Percentiles rank a stretch among this genome's conserved stretches.
phyloP scores from a whole-genome alignment of 2,113 vertebrate genomes.

The Eulemur macaco region DNA sequence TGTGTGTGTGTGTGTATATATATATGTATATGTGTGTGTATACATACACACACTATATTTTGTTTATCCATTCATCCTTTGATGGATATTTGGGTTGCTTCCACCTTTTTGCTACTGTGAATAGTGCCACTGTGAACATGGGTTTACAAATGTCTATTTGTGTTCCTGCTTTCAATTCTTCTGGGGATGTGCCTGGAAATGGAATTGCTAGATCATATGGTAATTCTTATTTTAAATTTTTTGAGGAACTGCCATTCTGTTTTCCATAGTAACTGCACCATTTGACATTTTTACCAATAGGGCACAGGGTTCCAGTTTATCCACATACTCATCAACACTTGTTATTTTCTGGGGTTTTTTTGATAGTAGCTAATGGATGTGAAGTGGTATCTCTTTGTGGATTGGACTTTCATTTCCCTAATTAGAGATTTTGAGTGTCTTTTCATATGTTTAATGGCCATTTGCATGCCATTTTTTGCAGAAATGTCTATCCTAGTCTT shows the following conservation, averaged over 20 bases:
- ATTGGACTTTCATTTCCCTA: slow-evolving; percentile 16
- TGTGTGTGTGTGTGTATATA: neutral
- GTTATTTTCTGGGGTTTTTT: neutral
- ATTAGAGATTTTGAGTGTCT: slow-evolving; percentile 9
- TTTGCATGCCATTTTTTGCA: neutral
- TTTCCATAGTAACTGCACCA: neutral
- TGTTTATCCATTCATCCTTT: neutral
- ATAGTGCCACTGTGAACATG: neutral
- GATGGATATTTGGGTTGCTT: neutral
- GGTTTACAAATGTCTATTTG: neutral
- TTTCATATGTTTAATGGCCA: neutral
- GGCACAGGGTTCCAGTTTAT: neutral
- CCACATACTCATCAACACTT: neutral
- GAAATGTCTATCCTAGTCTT: neutral
- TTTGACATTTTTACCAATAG: neutral
- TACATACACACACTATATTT: neutral
- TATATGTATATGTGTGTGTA: neutral
- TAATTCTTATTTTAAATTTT: neutral
- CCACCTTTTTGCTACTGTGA: neutral
- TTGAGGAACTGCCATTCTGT: neutral
- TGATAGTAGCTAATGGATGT: neutral
- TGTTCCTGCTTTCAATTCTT: neutral
- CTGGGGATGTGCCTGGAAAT: neutral
- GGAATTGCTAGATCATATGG: neutral
- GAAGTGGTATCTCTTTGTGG: neutral